These are phyloP conservation scores for Euphonia xanthogaster DNA, from an alignment of 2,797 vertebrate species.

Conservation along the genomic window DNA sequence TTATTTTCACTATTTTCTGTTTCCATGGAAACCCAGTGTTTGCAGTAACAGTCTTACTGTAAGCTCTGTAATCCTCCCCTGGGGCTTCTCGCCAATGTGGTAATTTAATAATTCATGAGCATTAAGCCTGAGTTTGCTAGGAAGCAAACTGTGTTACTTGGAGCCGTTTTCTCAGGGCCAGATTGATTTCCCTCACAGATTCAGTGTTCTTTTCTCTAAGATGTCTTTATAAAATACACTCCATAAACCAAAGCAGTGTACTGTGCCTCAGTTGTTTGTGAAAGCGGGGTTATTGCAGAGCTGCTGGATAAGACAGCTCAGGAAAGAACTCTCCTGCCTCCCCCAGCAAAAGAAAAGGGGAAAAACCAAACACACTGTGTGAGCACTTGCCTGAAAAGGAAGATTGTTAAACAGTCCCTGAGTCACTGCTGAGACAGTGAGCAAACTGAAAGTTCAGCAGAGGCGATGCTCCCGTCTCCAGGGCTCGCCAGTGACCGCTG, in stretches of 20 bases:
- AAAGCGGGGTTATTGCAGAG: not conserved
- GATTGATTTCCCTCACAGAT: slow-evolving; percentile 51
- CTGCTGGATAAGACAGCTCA: not conserved
- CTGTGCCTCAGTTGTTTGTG: not conserved
- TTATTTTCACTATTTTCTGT: slow-evolving; percentile 62
- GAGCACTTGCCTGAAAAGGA: not conserved
- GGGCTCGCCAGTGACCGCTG: not conserved
- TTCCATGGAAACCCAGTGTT: slow-evolving; percentile 57
- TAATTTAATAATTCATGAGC: slow-evolving; percentile 57
- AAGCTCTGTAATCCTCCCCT: slow-evolving; percentile 38
- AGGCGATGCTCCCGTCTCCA: not conserved
- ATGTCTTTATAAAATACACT: slow-evolving; percentile 38
- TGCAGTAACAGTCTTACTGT: slow-evolving; percentile 37
- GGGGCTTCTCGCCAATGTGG: slow-evolving; percentile 21
- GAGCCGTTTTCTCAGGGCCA: slow-evolving; percentile 51
- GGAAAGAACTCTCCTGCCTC: not conserved
- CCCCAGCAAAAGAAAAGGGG: not conserved
- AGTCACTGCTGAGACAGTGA: not conserved
- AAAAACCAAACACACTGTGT: not conserved
- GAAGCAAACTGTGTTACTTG: slow-evolving; percentile 8
- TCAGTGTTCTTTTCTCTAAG: slow-evolving; percentile 20
- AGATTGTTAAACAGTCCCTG: not conserved
- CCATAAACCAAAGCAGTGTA: not conserved
- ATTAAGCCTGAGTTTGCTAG: slow-evolving; percentile 41
- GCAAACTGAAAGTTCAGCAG: not conserved